phyloP scores from a whole-genome alignment of 2,888 invertebrate genomes.

The Labia minor region DNA sequence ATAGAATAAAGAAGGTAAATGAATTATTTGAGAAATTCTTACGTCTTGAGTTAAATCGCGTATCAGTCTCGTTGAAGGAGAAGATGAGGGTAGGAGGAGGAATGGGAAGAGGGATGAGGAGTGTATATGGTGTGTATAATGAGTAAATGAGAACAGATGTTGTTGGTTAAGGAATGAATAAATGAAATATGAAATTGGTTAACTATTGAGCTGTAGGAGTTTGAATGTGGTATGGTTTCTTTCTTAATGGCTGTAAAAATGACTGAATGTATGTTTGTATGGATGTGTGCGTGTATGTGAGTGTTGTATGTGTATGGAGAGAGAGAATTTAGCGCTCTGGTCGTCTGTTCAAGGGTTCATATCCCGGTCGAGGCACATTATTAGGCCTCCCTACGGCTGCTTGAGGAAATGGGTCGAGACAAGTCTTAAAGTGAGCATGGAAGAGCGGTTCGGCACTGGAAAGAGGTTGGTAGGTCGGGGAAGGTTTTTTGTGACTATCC shows the following conservation, averaged over 20 bases:
- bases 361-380: constrained; percentile 68
- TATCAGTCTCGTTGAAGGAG: background rate
- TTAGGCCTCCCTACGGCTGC: constrained; percentile 66
- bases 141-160: too few relatives aligned
- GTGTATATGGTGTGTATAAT: too few relatives aligned
- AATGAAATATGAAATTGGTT: too few relatives aligned
- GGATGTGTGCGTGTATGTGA: background rate
- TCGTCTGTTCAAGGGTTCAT: constrained; percentile 41
- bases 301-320: background rate
- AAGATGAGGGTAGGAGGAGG: background rate
- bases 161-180: too few relatives aligned
- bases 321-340: background rate
- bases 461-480: background rate
- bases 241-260: constrained; percentile 3
- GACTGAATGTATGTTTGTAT: background rate
- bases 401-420: constrained; percentile 87
- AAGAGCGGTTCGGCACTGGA: constrained; percentile 30
- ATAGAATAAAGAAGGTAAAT: too few relatives aligned
- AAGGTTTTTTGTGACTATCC: background rate
- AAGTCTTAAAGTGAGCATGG: constrained; percentile 85
- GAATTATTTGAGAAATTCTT: too few relatives aligned
- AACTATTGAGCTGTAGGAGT: background rate
- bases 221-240: background rate
- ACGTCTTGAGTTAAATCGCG: constrained; percentile 1
- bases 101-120: background rate